Percentiles rank a stretch among this genome's conserved stretches.
These are phyloP conservation scores for Caenorhabditis tropicalis DNA, from an alignment of 1,140 invertebrate species.

Conservation along the genomic window DNA sequence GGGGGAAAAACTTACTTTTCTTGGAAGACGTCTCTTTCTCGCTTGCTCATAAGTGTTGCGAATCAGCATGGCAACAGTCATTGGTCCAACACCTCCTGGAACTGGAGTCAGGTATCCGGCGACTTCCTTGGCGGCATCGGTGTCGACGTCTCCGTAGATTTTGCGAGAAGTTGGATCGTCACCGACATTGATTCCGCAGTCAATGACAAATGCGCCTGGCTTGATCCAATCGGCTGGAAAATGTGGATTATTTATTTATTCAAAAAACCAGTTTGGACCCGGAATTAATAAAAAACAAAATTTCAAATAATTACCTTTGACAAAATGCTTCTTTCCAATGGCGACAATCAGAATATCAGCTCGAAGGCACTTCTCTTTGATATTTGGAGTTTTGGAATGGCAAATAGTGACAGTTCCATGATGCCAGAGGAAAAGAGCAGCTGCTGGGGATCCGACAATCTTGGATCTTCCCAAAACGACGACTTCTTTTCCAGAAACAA, in stretches of 20 bases:
- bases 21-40: slow-evolving; percentile 65
- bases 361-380: slow-evolving; percentile 69
- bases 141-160: slow-evolving; percentile 93
- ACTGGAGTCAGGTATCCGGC: slow-evolving; percentile 93
- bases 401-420: slow-evolving; percentile 81
- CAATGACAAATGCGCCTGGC: slow-evolving; percentile 96
- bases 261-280: neutral
- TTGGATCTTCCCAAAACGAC: slow-evolving; percentile 95
- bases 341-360: slow-evolving; percentile 96
- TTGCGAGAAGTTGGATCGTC: slow-evolving; percentile 77
- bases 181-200: slow-evolving; percentile 96
- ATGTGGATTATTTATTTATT: neutral
- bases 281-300: too few species aligned
- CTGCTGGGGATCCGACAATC: slow-evolving; percentile 93
- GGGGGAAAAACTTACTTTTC: neutral
- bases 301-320: slow-evolving; percentile 77
- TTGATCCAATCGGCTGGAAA: slow-evolving; percentile 86
- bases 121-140: slow-evolving; percentile 79
- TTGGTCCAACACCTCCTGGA: slow-evolving; percentile 95
- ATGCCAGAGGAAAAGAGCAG: slow-evolving; percentile 93
- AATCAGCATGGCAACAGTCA: slow-evolving; percentile 98
- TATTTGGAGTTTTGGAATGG: slow-evolving; percentile 83
- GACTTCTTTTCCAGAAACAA: slow-evolving; percentile 84
- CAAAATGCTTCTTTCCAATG: slow-evolving; percentile 88
- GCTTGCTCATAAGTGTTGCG: slow-evolving; percentile 84